A percentile compares a stretch with the other conserved stretches of the same genome.
Evolutionary conservation across 2,797 vertebrate species (phyloP).

Genomic region (Myotis myotis): DNA sequence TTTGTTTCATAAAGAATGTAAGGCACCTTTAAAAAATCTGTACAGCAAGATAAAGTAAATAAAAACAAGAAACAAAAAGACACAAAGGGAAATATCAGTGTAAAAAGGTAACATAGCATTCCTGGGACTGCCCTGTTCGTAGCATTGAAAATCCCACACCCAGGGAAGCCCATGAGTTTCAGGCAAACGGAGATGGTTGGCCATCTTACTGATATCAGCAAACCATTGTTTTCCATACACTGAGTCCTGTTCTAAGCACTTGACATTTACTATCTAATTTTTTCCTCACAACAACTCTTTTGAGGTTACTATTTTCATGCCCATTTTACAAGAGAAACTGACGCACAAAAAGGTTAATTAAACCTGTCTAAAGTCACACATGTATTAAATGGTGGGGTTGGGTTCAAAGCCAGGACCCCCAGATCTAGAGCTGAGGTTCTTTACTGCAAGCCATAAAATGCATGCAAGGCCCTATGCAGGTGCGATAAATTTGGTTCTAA

Average conservation of each 20-base stretch:
- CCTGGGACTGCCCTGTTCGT: background rate
- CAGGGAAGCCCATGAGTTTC: background rate
- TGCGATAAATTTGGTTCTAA: background rate
- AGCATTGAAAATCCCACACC: background rate
- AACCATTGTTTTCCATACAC: background rate
- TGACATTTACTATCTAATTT: background rate
- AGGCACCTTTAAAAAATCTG: background rate
- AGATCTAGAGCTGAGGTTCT: background rate
- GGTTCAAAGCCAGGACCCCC: background rate
- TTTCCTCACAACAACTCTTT: background rate
- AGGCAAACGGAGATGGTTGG: background rate
- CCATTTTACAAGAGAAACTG: background rate
- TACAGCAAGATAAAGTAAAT: constrained; percentile 43
- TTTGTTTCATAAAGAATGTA: constrained; percentile 43
- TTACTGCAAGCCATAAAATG: background rate
- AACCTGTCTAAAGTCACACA: background rate
- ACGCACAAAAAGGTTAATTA: background rate
- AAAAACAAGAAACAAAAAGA: constrained; percentile 36
- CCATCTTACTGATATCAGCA: background rate
- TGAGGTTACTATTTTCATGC: background rate
- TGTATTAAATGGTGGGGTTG: background rate
- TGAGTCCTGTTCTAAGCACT: background rate
- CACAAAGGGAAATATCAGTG: background rate
- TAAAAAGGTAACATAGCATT: background rate
- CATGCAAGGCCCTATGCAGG: background rate